Conservation (phyloP, 1,140 invertebrate species). For the Episyrphus balteatus region DNA sequence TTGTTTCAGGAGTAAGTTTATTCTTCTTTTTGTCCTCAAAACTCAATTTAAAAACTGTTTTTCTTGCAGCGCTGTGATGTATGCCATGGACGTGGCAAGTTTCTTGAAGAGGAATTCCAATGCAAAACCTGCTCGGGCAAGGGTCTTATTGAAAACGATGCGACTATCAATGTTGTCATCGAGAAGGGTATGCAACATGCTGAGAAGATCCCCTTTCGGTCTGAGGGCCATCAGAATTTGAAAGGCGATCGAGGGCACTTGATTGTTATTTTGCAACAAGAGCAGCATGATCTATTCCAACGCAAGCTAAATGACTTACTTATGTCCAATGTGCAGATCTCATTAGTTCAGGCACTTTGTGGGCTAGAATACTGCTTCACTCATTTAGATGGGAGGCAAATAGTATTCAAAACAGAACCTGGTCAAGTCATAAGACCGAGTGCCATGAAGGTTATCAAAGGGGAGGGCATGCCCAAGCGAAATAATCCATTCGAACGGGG, state of each 20-base stretch:
- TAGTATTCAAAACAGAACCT: conserved; percentile 59
- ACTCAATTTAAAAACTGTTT: not conserved
- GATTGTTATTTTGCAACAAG: conserved; percentile 76
- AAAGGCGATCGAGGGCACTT: conserved; percentile 77
- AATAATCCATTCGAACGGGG: conserved; percentile 76
- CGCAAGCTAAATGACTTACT: conserved; percentile 65
- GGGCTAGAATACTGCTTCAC: conserved; percentile 72
- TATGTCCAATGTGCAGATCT: conserved; percentile 55
- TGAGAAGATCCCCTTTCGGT: conserved; percentile 74
- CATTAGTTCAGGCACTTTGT: conserved; percentile 79
- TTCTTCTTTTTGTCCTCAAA: not conserved
- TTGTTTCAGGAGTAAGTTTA: conserved; percentile 7
- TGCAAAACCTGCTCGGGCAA: conserved; percentile 72
- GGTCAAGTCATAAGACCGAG: conserved; percentile 70
- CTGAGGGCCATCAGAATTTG: conserved; percentile 84
- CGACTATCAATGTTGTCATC: conserved; percentile 79
- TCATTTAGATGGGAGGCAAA: conserved; percentile 72
- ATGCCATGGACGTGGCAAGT: conserved; percentile 59
- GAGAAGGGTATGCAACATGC: conserved; percentile 86
- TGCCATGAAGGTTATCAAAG: conserved; percentile 64
- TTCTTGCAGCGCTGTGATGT: conserved; percentile 42
- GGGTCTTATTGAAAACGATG: conserved; percentile 64
- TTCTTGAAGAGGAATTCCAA: conserved; percentile 67
- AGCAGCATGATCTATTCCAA: conserved; percentile 65
- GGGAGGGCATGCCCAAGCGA: conserved; percentile 84